Conservation (phyloP, 2,888 invertebrate species). For the Ypsolopha scabrella region DNA sequence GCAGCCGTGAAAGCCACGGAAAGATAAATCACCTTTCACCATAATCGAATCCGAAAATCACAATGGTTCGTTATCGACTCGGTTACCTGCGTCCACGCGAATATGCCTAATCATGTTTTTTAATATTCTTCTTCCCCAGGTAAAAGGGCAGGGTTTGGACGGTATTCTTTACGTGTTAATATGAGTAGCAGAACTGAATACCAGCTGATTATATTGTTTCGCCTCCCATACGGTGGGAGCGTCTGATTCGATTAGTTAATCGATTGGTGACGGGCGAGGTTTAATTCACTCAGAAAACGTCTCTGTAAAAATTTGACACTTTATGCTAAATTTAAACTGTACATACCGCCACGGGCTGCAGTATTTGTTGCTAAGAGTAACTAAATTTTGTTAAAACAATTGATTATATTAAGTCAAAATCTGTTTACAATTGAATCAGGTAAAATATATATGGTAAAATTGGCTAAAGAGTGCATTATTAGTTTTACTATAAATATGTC, state of each 20-base stretch:
- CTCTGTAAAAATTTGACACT: too few species aligned
- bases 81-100: constrained; percentile 31
- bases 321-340: too few species aligned
- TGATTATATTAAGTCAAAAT: too few species aligned
- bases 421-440: too few species aligned
- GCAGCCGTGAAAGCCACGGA: constrained; percentile 22
- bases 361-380: too few species aligned
- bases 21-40: constrained; percentile 48
- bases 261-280: constrained; percentile 18
- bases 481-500: too few species aligned
- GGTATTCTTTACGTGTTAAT: constrained; percentile 10
- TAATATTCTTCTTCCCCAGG: constrained; percentile 36
- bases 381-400: too few species aligned
- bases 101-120: constrained; percentile 60
- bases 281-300: too few species aligned
- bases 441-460: too few species aligned
- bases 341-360: too few species aligned
- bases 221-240: constrained; percentile 29
- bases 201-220: constrained; percentile 68
- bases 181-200: constrained; percentile 27
- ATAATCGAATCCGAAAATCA: constrained; percentile 61
- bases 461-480: too few species aligned
- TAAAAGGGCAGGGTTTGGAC: constrained; percentile 6
- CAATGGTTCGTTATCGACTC: constrained; percentile 62
- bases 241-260: constrained; percentile 60